Conservation (phyloP, 2,113 vertebrate genomes). For the Uropsilus gracilis region DNA sequence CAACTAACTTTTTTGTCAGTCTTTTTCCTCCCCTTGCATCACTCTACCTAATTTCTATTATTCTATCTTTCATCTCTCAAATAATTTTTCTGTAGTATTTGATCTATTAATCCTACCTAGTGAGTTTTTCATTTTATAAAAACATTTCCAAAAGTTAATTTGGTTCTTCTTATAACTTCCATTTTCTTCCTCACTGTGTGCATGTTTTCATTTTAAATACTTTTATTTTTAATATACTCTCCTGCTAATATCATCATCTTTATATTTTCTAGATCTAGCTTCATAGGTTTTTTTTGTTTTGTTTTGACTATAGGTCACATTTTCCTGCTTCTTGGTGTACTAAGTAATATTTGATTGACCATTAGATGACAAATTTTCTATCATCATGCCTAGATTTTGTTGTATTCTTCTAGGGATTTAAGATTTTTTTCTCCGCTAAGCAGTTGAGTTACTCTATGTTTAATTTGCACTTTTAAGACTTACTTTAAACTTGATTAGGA, state of each 20-base stretch:
- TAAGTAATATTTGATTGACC: neutral
- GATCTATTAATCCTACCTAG: neutral
- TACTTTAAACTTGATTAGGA: neutral
- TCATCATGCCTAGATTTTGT: neutral
- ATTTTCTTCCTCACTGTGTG: neutral
- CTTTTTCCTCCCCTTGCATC: too few species aligned
- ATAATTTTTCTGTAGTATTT: neutral
- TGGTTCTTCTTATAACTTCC: neutral
- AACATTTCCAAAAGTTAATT: neutral
- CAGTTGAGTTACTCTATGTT: neutral
- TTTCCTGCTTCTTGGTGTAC: constrained; percentile 11
- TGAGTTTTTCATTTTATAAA: constrained; percentile 3
- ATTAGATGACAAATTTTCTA: neutral
- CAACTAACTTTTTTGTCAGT: too few species aligned
- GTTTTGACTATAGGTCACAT: neutral
- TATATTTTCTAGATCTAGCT: neutral
- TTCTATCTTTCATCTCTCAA: too few species aligned
- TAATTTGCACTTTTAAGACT: neutral
- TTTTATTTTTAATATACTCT: constrained; percentile 31
- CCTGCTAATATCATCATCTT: neutral
- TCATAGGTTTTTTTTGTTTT: too few species aligned
- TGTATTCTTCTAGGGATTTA: neutral
- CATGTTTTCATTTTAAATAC: neutral
- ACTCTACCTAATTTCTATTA: too few species aligned
- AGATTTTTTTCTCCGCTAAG: neutral